Percentiles rank a stretch among this genome's conserved stretches.
phyloP scores from a whole-genome alignment of 2,113 vertebrate species.

The Buteo buteo region DNA sequence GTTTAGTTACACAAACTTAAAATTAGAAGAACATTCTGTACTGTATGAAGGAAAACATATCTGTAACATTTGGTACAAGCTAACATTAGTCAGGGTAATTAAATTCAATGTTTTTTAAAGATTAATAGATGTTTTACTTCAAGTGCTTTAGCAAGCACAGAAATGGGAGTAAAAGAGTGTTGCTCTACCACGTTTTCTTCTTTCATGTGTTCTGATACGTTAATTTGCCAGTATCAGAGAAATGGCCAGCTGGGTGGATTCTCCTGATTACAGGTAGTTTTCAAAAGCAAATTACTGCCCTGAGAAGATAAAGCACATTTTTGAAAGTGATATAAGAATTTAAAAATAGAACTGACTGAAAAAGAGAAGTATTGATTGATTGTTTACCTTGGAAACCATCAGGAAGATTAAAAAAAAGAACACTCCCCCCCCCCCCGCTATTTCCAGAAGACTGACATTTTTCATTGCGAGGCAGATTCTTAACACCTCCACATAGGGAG shows the following conservation, averaged over 20 bases:
- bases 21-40: conserved; percentile 76
- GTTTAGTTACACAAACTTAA: conserved; percentile 70
- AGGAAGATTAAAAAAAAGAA: neutral
- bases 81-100: conserved; percentile 79
- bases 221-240: conserved; percentile 19
- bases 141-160: conserved; percentile 69
- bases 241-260: neutral
- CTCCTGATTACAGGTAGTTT: neutral
- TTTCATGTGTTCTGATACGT: conserved; percentile 46
- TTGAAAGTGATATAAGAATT: neutral
- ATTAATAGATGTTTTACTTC: conserved; percentile 78
- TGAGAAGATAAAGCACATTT: neutral
- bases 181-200: neutral
- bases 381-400: neutral
- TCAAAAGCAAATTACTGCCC: neutral
- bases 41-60: conserved; percentile 74
- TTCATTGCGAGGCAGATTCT: neutral
- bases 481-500: neutral
- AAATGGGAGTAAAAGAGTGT: conserved; percentile 43
- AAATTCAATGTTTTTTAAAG: conserved; percentile 76
- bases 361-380: neutral
- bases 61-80: conserved; percentile 76
- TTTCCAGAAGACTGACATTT: neutral
- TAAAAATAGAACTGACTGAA: neutral
- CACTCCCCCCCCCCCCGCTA: neutral